These are phyloP conservation scores for Siniperca undulata DNA, from an alignment of 2,797 vertebrate genomes.

Conservation along the genomic window DNA sequence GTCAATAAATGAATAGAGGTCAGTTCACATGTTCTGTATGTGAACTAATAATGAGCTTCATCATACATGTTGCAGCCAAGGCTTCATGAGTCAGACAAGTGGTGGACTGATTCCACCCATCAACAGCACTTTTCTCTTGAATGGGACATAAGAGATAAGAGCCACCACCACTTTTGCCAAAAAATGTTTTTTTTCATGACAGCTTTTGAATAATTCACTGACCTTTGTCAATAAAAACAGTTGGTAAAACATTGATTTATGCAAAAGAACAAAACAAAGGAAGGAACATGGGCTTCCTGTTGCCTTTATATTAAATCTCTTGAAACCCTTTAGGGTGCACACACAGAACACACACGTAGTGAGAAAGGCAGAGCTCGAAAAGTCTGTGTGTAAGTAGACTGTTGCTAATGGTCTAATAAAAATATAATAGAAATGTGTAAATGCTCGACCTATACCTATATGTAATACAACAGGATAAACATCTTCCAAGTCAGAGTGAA, in stretches of 20 bases:
- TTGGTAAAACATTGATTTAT: not conserved
- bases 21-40: not conserved
- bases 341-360: not conserved
- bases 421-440: not conserved
- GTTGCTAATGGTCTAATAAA: not conserved
- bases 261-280: not conserved
- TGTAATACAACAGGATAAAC: not conserved
- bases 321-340: not conserved
- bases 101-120: not conserved
- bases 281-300: not conserved
- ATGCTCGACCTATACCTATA: not conserved
- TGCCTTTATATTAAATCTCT: not conserved
- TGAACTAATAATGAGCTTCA: conserved; percentile 83
- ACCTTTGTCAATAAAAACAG: not conserved
- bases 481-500: not conserved
- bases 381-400: not conserved
- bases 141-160: not conserved
- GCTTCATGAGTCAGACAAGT: conserved; percentile 16
- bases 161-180: not conserved
- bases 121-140: not conserved
- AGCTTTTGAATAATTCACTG: conserved; percentile 18
- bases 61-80: conserved; percentile 82
- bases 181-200: not conserved
- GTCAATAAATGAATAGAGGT: conserved; percentile 6
- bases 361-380: not conserved